Conservation (phyloP, 1,140 invertebrate species). For the Kradibia gibbosae region DNA sequence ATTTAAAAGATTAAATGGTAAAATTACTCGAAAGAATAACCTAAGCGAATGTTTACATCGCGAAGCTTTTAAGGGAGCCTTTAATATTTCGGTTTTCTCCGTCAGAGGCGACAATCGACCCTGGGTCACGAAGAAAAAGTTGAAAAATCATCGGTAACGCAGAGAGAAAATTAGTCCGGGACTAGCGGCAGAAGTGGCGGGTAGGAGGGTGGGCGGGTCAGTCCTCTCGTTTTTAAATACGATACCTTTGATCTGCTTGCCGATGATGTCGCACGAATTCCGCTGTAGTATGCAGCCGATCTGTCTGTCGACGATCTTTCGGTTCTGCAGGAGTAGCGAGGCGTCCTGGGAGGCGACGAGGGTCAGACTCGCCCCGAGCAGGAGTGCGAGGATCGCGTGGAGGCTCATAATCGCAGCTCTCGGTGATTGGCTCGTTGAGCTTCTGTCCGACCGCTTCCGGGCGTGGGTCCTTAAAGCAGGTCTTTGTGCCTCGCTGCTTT, state of each 20-base stretch:
- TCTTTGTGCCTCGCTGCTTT: not conserved
- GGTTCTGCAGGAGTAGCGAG: constrained; percentile 47
- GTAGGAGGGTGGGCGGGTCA: not conserved
- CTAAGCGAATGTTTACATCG: too few species aligned
- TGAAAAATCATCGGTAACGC: not conserved
- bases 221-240: not conserved
- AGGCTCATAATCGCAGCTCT: not conserved
- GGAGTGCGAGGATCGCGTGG: not conserved
- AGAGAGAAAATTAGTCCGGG: not conserved
- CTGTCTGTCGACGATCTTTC: constrained; percentile 55
- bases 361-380: not conserved
- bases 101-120: too few species aligned
- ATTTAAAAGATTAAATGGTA: too few species aligned
- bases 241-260: constrained; percentile 60
- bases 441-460: not conserved
- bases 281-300: constrained; percentile 59
- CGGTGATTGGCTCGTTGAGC: not conserved
- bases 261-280: constrained; percentile 58
- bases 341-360: constrained; percentile 31
- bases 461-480: too few species aligned
- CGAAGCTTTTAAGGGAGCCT: too few species aligned
- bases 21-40: too few species aligned
- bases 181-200: not conserved
- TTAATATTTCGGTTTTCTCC: too few species aligned
- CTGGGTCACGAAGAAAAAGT: not conserved